Evolutionary conservation across 2,888 invertebrate genomes (phyloP), one percentile per base, ranked within the genome.

Genomic region (Eueremaeus valkanovi): DNA sequence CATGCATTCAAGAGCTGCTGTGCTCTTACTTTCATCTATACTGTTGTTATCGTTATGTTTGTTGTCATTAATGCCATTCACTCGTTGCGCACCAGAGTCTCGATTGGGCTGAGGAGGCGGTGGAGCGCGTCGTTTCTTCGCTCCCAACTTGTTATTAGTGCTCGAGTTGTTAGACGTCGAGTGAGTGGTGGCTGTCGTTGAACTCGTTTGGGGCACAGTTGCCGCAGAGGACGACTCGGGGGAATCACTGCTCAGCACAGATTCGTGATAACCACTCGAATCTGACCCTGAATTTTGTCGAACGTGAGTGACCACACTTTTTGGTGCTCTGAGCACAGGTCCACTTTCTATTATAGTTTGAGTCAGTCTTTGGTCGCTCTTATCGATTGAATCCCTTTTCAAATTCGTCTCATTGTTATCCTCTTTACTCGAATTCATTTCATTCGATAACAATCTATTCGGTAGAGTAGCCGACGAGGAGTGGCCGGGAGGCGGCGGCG

Each of bases 41-140:
- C n/a, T 61, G 27, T 18, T 16, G 49, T 42, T 29, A 58, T 33
- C 21, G 24, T 18, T 58, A 21, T n/a, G 29, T 55, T 73, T 51
- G 24, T 36, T 33, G 21, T 18, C 63, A 63, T 63, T 63, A 33
- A 33, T 63, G 31, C n/a, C 40, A 40, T 24, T 27, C n/a, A 42
- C 36, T 36, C 42, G 68, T 42, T 24, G 42, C 9, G 42, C 27
- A 40, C 27, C 16, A 6, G 18, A 3, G 5, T 61, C 31, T 31
- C 24, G 72, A 11, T 21, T 73, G 24, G 27, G 24, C 11, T 55
- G 24, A 29, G 78, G 78, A 0, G 79, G 79, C 9, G 75, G 68
- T 8, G 78, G 78, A 0, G 78, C 78, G 33, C 77, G 78, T 31
- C 78, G 76, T 55, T 78, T 78, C 45, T 76, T 77, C 1, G 68